Evolutionary conservation across 2,113 vertebrate species (phyloP).

Genomic region (Mola mola): DNA sequence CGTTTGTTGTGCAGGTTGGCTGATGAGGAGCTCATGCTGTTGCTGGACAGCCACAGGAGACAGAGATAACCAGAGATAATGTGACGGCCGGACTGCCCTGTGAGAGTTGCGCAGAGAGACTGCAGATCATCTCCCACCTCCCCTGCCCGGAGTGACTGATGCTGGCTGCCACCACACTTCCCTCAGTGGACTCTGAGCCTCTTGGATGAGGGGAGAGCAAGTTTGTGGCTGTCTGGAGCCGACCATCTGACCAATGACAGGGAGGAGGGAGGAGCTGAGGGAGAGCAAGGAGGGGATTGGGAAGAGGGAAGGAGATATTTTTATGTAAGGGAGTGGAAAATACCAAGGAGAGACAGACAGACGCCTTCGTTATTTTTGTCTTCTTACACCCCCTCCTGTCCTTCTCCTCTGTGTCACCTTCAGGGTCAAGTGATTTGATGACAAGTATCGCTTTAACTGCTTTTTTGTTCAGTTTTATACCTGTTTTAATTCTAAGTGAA

Average conservation of each 20-base stretch:
- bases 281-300: constrained; percentile 35
- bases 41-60: constrained; percentile 38
- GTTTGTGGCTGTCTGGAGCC: constrained; percentile 66
- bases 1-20: constrained; percentile 73
- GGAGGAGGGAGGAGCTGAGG: constrained; percentile 64
- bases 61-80: constrained; percentile 26
- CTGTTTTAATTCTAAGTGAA: neutral
- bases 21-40: constrained; percentile 77
- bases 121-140: constrained; percentile 58
- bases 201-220: constrained; percentile 58
- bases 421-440: constrained; percentile 16
- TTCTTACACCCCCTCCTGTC: constrained; percentile 2
- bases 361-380: constrained; percentile 69
- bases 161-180: constrained; percentile 9
- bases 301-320: constrained; percentile 59
- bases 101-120: constrained; percentile 38
- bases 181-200: constrained; percentile 37
- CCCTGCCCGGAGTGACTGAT: constrained; percentile 29
- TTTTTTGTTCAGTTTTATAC: neutral
- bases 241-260: constrained; percentile 68
- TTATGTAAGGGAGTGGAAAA: constrained; percentile 69
- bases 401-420: constrained; percentile 4
- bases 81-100: too few relatives aligned
- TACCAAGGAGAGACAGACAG: constrained; percentile 61
- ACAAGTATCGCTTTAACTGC: neutral